Base-by-base conservation (phyloP, 2,797 vertebrate species). In the Poeciliopsis presidionis region DNA sequence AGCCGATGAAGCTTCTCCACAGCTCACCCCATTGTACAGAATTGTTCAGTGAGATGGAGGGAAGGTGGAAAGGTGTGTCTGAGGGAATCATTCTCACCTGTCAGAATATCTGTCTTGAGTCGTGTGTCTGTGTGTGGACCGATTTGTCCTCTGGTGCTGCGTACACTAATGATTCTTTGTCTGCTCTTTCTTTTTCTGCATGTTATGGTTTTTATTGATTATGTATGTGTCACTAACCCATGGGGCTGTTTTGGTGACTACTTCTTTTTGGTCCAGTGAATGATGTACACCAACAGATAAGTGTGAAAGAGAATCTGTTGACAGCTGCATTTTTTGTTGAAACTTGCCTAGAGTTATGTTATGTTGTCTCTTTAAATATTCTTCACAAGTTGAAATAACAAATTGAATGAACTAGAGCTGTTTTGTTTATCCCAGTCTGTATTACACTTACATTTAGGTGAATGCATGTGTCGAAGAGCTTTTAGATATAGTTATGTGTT, bases 31-130 rank as follows among this genome's bases (percentile, higher is more conserved):
- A 90, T 89, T 87, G 78, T 84, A 90, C 81, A 90, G 89, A 93
- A 92, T 89, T 91, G 90, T 92, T 92, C 90, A 87, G 88, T 84
- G 88, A 83, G 88, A 83, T 75, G 72, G 79, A 55, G 82, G 75
- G 81, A 47, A 73, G 78, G 69, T 39, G 70, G 45, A 47, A 88
- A 86, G 90, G 1, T 53, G 92, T 91, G 94, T 92, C 91, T 90
- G 93, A 81, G 86, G 86, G 90, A 92, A 95, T 96, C 94, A 95
- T 95, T 96, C 94, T 94, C 95, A 96, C 94, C 93, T 96, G 95
- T 96, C 96, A 96, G 91, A 92, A 91, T 90, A 90, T 86, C 86
- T 84, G 82, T 85, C 86, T 96, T 91, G 90, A 94, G 95, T 87
- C 39, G 94, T 95, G 86, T 72, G 94, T 95, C 76, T 91, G 83